Evolutionary conservation across 1,140 invertebrate genomes (phyloP).

Genomic region (Scaptomyza graminum): DNA sequence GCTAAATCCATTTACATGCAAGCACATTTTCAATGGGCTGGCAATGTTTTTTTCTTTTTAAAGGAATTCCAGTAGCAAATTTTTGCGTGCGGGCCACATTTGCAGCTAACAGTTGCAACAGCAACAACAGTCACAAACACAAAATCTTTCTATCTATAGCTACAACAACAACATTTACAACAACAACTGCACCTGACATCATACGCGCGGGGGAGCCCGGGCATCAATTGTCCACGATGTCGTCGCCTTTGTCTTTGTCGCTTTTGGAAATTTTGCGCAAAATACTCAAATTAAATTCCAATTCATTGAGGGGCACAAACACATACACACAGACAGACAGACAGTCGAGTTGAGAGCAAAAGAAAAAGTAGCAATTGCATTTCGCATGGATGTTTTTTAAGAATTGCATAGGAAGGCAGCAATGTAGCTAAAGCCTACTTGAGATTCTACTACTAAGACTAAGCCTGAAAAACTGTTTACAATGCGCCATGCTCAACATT

Average conservation of each 20-base stretch:
- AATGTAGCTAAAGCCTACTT: conserved; percentile 21
- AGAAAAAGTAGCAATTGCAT: conserved; percentile 65
- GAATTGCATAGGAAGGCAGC: conserved; percentile 56
- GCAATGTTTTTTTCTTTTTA: conserved; percentile 21
- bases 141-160: conserved; percentile 2
- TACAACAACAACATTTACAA: conserved; percentile 23
- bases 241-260: conserved; percentile 68
- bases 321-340: conserved; percentile 11
- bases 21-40: conserved; percentile 43
- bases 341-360: conserved; percentile 25
- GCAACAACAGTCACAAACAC: conserved; percentile 3
- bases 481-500: conserved; percentile 81
- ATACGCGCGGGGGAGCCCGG: conserved; percentile 61
- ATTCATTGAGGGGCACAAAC: conserved; percentile 78
- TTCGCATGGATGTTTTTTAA: conserved; percentile 41
- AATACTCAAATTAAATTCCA: conserved; percentile 83
- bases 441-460: neutral
- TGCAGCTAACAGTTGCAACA: conserved; percentile 39
- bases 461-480: conserved; percentile 44
- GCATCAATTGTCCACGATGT: conserved; percentile 80
- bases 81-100: conserved; percentile 80
- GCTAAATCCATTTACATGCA: conserved; percentile 64
- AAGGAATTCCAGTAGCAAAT: conserved; percentile 81
- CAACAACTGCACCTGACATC: conserved; percentile 66
- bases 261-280: conserved; percentile 77